Evolutionary conservation across 1,140 invertebrate species (phyloP).

Genomic region (Lordiphosa clarofinis): DNA sequence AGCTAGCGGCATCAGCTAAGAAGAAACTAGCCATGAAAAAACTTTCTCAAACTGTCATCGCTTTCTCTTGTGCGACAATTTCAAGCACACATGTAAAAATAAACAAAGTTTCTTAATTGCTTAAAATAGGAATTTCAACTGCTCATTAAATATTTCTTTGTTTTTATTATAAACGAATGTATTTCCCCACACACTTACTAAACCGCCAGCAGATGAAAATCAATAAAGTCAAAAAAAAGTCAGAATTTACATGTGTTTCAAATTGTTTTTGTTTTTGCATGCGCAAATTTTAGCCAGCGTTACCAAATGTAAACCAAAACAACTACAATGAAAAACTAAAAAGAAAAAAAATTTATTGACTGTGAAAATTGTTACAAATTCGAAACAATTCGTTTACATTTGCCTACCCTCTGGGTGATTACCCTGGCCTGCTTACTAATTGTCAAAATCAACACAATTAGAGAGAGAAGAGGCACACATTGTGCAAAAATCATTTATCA

Average conservation of each 20-base stretch:
- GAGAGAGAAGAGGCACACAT: slow-evolving; percentile 1
- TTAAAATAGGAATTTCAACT: too few relatives aligned
- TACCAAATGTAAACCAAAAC: slow-evolving; percentile 17
- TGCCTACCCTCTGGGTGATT: not conserved
- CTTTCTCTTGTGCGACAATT: too few relatives aligned
- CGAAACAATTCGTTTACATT: slow-evolving; percentile 43
- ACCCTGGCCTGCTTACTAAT: slow-evolving; percentile 19
- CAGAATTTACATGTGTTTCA: slow-evolving; percentile 31
- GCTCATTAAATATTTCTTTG: too few relatives aligned
- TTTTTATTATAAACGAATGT: not conserved
- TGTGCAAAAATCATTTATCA: slow-evolving; percentile 49
- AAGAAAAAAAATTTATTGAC: slow-evolving; percentile 40
- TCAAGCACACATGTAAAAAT: too few relatives aligned
- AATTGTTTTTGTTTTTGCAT: not conserved
- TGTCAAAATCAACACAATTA: slow-evolving; percentile 44
- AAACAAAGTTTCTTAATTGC: too few relatives aligned
- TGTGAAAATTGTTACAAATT: slow-evolving; percentile 59
- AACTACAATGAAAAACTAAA: slow-evolving; percentile 7
- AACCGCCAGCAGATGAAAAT: not conserved
- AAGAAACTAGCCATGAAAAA: too few relatives aligned
- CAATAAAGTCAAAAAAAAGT: slow-evolving; percentile 32
- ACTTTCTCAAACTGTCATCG: too few relatives aligned
- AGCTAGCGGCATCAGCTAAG: too few relatives aligned
- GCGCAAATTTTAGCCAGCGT: slow-evolving; percentile 21
- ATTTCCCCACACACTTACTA: too few relatives aligned